phyloP scores from a whole-genome alignment of 2,797 vertebrate genomes.

The Carapus acus region DNA sequence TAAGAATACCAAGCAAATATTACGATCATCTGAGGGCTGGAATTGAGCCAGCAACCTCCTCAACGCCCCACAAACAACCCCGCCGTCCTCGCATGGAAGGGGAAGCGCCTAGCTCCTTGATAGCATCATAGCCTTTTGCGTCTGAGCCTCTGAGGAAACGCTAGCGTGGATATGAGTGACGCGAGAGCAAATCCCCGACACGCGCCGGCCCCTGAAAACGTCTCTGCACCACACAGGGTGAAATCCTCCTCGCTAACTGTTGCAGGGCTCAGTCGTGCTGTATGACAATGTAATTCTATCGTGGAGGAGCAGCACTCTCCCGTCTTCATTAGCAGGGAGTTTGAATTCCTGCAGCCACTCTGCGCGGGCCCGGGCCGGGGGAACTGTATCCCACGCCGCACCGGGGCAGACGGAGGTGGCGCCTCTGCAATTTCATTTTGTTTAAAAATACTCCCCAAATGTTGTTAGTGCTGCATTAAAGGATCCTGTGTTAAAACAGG shows the following conservation, averaged over 20 bases:
- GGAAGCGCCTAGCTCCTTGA: no score
- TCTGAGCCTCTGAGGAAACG: no score
- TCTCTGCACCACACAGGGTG: constrained; percentile 11
- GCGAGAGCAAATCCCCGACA: neutral
- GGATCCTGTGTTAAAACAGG: constrained; percentile 87
- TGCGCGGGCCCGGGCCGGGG: constrained; percentile 49
- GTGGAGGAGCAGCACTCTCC: constrained; percentile 49
- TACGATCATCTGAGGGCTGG: no score
- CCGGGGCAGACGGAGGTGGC: constrained; percentile 81
- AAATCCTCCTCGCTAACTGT: constrained; percentile 26
- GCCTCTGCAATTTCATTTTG: constrained; percentile 95
- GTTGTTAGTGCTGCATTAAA: constrained; percentile 96
- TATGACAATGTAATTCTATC: constrained; percentile 68
- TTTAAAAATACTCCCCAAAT: constrained; percentile 98
- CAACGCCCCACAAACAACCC: no score
- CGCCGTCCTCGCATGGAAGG: no score
- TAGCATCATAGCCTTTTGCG: no score
- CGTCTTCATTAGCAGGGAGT: constrained; percentile 69
- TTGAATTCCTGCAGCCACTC: constrained; percentile 69
- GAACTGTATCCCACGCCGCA: constrained; percentile 78
- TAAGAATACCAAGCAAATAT: no score
- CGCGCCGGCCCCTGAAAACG: neutral
- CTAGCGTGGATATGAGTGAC: constrained; percentile 1
- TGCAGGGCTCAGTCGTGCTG: constrained; percentile 45
- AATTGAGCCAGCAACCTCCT: no score